Evolutionary conservation across 2,113 vertebrate species (phyloP).

Genomic region (Fregata magnificens): DNA sequence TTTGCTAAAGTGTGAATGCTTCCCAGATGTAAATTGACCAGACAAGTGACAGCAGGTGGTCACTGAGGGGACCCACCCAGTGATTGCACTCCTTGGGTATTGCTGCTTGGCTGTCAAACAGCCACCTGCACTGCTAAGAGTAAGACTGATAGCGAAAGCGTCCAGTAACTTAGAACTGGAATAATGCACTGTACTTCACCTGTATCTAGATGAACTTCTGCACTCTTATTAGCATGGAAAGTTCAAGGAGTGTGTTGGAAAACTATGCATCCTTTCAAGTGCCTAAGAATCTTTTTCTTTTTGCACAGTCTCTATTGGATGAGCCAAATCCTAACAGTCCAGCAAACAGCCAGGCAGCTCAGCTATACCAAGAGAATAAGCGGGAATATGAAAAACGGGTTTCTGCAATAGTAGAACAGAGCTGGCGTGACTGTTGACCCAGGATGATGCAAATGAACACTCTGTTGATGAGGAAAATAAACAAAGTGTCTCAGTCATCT

Average conservation of each 20-base stretch:
- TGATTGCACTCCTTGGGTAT: rapidly evolving
- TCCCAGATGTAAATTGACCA: not conserved
- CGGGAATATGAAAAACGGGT: conserved; percentile 98
- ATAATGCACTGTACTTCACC: rapidly evolving
- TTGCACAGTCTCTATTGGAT: conserved; percentile 91
- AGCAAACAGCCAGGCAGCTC: conserved; percentile 98
- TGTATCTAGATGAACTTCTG: not conserved
- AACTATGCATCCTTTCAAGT: not conserved
- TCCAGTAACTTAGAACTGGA: not conserved
- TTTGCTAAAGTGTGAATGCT: not conserved
- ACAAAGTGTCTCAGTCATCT: conserved; percentile 80
- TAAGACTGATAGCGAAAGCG: rapidly evolving
- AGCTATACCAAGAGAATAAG: conserved; percentile 99
- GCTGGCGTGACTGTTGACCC: conserved; percentile 99
- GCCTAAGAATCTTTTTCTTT: conserved; percentile 31
- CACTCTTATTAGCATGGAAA: rapidly evolving
- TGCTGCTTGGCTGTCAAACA: not conserved
- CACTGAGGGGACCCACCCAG: not conserved
- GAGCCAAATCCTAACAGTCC: conserved; percentile 99
- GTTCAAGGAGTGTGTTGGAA: not conserved
- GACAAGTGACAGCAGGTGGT: not conserved
- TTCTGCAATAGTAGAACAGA: conserved; percentile 99
- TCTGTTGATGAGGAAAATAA: conserved; percentile 82
- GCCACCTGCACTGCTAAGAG: not conserved
- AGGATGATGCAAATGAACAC: conserved; percentile 79